Base-by-base conservation (phyloP, 1,140 invertebrate species). In the Gonioctena quinquepunctata region DNA sequence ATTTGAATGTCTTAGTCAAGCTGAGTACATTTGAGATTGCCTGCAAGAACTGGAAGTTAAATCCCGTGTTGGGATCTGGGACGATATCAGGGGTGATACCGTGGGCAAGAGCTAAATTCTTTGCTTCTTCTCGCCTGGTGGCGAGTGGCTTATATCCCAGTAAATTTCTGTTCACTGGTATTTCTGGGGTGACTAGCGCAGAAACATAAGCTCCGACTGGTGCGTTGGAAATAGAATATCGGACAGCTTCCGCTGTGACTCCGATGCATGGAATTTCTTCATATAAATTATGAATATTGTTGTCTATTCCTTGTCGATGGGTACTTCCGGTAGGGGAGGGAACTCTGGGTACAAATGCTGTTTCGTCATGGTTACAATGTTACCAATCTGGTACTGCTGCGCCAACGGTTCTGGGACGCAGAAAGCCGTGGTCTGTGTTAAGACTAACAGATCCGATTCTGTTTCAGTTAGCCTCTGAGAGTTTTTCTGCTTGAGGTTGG, bases 241-340 rank as follows among this genome's bases (percentile, higher is more conserved):
- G 1, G 33, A 69, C 60, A 1, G 49, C 59, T 18, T 69, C 18
- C 22, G 33, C 59, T 62, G 52, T n/a, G 4, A 69, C 60, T 22
- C 60, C 67, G 26, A 61, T 18, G 23, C 66, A 68, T 5, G 66
- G 66, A 25, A 68, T 59, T 16, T 61, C 66, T 22, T 69, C 67
- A 42, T 69, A 63, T 3, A 69, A 60, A 26, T 69, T 69, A 42
- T 69, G 67, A 5, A 22, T 6, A n/a, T n/a, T n/a, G n/a, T n/a
- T n/a, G n/a, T n/a, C n/a, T n/a, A n/a, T n/a, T n/a, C n/a, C n/a
- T n/a, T n/a, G n/a, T n/a, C n/a, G n/a, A n/a, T n/a, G n/a, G n/a
- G n/a, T n/a, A n/a, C n/a, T n/a, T n/a, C n/a, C n/a, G n/a, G n/a
- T n/a, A n/a, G n/a, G n/a, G n/a, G 16, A 13, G 6, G 50, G 50